A percentile compares a stretch with the other conserved stretches of the same genome.
Evolutionary conservation across 2,797 vertebrate species (phyloP).

Genomic region (Menidia menidia): DNA sequence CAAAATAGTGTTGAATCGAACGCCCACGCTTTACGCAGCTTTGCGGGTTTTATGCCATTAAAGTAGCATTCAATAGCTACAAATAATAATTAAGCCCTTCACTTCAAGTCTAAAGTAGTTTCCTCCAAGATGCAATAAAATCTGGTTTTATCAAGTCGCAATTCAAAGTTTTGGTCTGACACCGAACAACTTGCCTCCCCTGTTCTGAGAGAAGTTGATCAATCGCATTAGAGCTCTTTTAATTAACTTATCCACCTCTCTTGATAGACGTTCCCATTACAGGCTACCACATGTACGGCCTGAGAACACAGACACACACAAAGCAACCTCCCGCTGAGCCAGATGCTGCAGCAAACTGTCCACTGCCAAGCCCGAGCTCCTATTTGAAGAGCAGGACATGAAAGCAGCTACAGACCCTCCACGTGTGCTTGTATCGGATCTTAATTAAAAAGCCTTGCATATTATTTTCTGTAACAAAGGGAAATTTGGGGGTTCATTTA

Average conservation of each 20-base stretch:
- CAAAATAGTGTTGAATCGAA: too few relatives aligned
- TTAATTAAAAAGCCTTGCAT: constrained; percentile 98
- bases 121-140: constrained; percentile 3
- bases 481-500: constrained; percentile 98
- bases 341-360: constrained; percentile 61
- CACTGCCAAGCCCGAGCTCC: constrained; percentile 44
- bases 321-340: constrained; percentile 61
- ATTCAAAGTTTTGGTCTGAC: constrained; percentile 39
- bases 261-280: constrained; percentile 37
- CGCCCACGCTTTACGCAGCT: not conserved
- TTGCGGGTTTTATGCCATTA: not conserved
- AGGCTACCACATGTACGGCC: constrained; percentile 22
- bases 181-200: constrained; percentile 49
- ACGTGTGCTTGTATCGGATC: constrained; percentile 89
- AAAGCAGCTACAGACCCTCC: constrained; percentile 87
- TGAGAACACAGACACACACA: constrained; percentile 27
- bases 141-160: constrained; percentile 2
- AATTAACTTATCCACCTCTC: constrained; percentile 64
- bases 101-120: not conserved
- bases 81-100: constrained; percentile 6
- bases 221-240: constrained; percentile 62
- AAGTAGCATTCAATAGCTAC: not conserved
- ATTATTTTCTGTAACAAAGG: constrained; percentile 97
- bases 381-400: constrained; percentile 90
- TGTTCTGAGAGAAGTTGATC: constrained; percentile 59